Evolutionary conservation across 2,113 vertebrate genomes (phyloP), one percentile per base, ranked within the genome.

Genomic region (Electrona antarctica): DNA sequence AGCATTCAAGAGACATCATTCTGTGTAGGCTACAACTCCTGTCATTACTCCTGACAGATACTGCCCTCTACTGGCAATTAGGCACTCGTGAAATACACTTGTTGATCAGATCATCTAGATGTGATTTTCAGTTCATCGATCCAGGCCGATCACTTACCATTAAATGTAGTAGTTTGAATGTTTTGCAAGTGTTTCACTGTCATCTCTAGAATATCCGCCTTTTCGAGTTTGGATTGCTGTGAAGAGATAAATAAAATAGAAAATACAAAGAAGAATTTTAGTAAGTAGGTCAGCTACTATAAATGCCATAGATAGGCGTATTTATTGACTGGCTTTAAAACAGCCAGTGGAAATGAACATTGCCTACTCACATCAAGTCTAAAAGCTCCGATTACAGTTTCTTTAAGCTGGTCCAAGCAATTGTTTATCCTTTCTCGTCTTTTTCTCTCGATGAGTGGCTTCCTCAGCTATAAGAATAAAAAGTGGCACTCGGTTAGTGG

Each of bases 121-220:
- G 33, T 14, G 29, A 33, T 33, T 33, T 2, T 33, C 4, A 2
- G 10, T n/a, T 59, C 0, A 29, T 45, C 33, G n/a, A n/a, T 21
- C 21, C 13, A 12, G 12, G 3, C 15, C 11, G 8, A 51, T 1
- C 57, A 74, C 93, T 95, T 82, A 96, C 95, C 94, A 69, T 89
- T 87, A 55, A 90, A 67, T 84, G 89, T 94, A 69, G 67, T 93
- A 77, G 77, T 93, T 85, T 96, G 95, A 82, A 96, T 95, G 80
- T 96, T 96, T 84, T 95, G 95, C 58, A 97, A 93, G 76, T 97
- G 96, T 80, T 95, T 96, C 69, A 97, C 96, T 0, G 96, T 96
- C 96, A 97, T 97, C 81, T 97, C 96, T 0, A 97, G 93, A 69
- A 96, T 96, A 70, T 97, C 96, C 1, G 96, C 95, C 64, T 97